A percentile compares a stretch with the other conserved stretches of the same genome.
Evolutionary conservation across 2,888 invertebrate genomes (phyloP).

Genomic region (Lasioglossum oenotherae): DNA sequence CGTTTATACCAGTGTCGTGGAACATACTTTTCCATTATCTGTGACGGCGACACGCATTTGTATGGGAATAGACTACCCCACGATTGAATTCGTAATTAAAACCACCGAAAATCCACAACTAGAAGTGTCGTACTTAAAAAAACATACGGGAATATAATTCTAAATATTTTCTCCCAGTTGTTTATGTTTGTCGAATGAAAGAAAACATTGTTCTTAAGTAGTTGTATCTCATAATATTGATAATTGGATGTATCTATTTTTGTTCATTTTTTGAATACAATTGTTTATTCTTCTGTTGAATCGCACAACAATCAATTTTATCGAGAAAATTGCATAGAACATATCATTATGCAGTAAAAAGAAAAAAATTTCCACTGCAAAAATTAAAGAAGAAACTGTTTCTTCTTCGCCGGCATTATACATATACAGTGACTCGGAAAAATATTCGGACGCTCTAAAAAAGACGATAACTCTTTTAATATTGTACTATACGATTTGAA

Average conservation of each 20-base stretch:
- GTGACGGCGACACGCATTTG: neutral
- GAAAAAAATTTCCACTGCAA: neutral
- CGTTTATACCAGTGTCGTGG: slow-evolving; percentile 46
- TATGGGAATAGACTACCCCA: neutral
- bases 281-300: no score
- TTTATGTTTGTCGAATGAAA: neutral
- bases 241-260: neutral
- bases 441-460: no score
- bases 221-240: neutral
- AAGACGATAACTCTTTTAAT: no score
- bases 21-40: slow-evolving; percentile 47
- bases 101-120: neutral
- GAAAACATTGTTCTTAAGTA: neutral
- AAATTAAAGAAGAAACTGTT: no score
- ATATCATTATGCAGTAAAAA: neutral
- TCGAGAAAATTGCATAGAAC: no score
- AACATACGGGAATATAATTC: neutral
- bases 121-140: neutral
- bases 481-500: no score
- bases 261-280: neutral
- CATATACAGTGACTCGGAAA: no score
- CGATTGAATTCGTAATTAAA: neutral
- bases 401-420: no score
- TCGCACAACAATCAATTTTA: no score
- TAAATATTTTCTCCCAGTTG: neutral